Base-by-base conservation (phyloP, 2,797 vertebrate species). In the Cephalopachus bancanus region DNA sequence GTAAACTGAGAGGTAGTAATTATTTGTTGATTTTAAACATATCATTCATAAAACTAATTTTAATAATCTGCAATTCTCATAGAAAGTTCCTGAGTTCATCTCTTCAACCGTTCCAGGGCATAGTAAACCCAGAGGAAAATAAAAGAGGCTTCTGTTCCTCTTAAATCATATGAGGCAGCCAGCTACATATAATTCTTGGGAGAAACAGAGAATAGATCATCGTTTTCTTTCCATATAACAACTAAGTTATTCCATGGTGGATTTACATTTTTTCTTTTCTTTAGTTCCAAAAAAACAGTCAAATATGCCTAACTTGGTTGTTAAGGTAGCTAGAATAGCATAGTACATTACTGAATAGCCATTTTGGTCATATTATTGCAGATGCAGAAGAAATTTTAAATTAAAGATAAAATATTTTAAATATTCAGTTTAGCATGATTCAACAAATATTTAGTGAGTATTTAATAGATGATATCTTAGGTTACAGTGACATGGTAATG, bases 1-100 rank as follows among this genome's bases (percentile, higher is more conserved):
- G 96, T 93, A 94, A 97, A 64, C 26, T 95, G n/a, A 97, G 89
- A 86, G 12, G 76, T 2, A 53, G 49, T 9, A 65, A 7, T 75
- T 96, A 96, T 85, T 85, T 16, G 55, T 91, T 62, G 53, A 0
- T 90, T 94, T 96, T 94, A 92, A 98, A 57, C n/a, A 69, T 89
- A 60, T 94, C 33, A 85, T 94, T 92, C 95, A 76, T 64, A 91
- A 97, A 96, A 79, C 16, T 2, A 65, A 17, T 81, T 51, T 97
- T 96, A 93, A 75, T 28, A 89, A 94, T 24, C 28, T 75, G 15
- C 3, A 90, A 65, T 89, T 87, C 37, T 89, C 51, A 55, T 9
- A 72, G 86, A 86, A 53, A 60, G 26, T 83, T 92, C 28, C 79
- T 85, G 30, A 75, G 53, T 53, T 83, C 49, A 44, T 72, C 67